phyloP scores from a whole-genome alignment of 2,888 invertebrate species.

The Plagodis dolabraria region DNA sequence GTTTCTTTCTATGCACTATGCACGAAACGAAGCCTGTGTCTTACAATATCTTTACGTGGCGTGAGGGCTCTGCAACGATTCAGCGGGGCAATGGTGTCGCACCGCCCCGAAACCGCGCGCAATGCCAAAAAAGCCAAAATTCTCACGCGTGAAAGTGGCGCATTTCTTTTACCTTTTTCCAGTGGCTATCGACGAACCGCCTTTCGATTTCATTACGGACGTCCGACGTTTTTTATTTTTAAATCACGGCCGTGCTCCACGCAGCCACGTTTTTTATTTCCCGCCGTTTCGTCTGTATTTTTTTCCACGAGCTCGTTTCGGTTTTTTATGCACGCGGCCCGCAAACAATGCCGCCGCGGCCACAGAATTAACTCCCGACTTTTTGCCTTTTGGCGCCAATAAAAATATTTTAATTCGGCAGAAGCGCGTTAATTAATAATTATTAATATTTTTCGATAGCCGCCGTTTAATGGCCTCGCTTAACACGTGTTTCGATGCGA shows the following conservation, averaged over 20 bases:
- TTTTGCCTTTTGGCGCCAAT: constrained; percentile 81
- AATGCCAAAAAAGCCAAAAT: constrained; percentile 76
- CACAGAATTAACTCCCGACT: constrained; percentile 81
- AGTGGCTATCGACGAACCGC: constrained; percentile 83
- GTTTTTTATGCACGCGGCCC: constrained; percentile 79
- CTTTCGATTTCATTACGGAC: constrained; percentile 85
- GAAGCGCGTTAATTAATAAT: constrained; percentile 81
- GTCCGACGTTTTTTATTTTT: constrained; percentile 82
- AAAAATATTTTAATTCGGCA: constrained; percentile 83
- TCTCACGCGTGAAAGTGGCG: constrained; percentile 82
- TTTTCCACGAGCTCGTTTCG: constrained; percentile 70
- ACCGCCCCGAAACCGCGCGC: constrained; percentile 49
- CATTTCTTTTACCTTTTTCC: constrained; percentile 81
- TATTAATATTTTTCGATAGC: constrained; percentile 79
- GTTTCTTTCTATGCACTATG: no score
- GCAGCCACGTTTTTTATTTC: constrained; percentile 72
- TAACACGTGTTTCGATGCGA: constrained; percentile 80
- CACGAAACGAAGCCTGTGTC: not conserved
- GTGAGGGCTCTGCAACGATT: constrained; percentile 13
- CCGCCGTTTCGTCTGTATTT: constrained; percentile 72
- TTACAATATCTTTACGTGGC: not conserved
- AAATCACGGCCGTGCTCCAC: constrained; percentile 78
- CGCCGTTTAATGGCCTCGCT: constrained; percentile 76
- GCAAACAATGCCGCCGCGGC: constrained; percentile 82
- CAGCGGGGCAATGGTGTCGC: constrained; percentile 40